Base-by-base conservation (phyloP, 2,888 invertebrate genomes). In the Dryocosmus kuriphilus region DNA sequence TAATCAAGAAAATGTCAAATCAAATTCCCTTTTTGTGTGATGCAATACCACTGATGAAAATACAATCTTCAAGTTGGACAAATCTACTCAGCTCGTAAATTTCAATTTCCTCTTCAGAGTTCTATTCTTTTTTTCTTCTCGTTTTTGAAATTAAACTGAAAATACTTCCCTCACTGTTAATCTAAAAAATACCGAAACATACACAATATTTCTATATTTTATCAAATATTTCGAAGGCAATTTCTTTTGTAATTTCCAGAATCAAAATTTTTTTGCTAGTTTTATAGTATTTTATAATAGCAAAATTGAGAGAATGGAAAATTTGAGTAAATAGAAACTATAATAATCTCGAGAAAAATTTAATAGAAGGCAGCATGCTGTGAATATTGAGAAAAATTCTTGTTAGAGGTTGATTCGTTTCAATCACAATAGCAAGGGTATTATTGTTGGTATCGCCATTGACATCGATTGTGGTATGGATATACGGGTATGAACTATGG, bases 391-490 rank as follows among this genome's bases (percentile, higher is more conserved):
- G 51, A 57, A 24, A 57, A 51, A 51, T 51, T 51, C 51, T 51
- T 51, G 51, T 57, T 24, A 24, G 24, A 57, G 24, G 22, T 57
- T 24, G 24, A 57, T 8, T 24, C 24, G 57, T 57, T 57, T 24
- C 14, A 24, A 57, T 57, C 24, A 57, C 24, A 57, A 57, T 11
- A 24, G 57, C 16, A 6, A 38, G 38, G 22, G 35, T 19, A 71
- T 51, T 51, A 71, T 51, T 41, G 19, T 71, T 19, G 19, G 27
- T 19, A 46, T 71, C 19, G 46, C n/a, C 8, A 46, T 71, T n/a
- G 71, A 14, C 27, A 71, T 71, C 46, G 27, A 71, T 71, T 51
- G 24, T 71, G 46, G 30, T 67, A 67, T 30, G 41, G n/a, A 6
- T 30, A 30, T 46, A 67, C 51, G 71, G 51, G 38, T 46, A 41